Conservation (phyloP, 2,888 invertebrate species). For the Dinocampus coccinellae region DNA sequence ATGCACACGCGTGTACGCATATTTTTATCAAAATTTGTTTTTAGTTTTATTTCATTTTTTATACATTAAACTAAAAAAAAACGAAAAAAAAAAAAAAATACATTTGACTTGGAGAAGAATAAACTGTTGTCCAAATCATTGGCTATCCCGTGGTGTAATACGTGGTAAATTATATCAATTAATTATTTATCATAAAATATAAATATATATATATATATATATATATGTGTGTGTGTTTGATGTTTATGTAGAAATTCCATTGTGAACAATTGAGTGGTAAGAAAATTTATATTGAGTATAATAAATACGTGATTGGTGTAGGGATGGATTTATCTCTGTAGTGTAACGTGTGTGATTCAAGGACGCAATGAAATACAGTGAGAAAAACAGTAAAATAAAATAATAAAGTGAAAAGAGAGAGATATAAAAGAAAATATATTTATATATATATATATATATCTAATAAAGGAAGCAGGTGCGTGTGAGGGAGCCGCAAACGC, state of each 20-base stretch:
- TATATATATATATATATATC: too few species aligned
- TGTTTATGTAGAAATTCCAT: too few species aligned
- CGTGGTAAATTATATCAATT: too few species aligned
- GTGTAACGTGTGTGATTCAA: background rate
- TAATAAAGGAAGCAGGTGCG: constrained; percentile 43
- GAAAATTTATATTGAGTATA: background rate
- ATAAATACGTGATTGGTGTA: background rate
- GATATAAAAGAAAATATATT: constrained; percentile 22
- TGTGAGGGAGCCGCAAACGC: constrained; percentile 53
- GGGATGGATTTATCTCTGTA: background rate
- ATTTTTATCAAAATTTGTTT: background rate
- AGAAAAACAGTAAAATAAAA: too few species aligned
- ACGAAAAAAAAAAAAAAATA: too few species aligned
- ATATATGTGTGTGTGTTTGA: too few species aligned
- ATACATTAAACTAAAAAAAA: background rate
- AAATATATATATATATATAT: too few species aligned
- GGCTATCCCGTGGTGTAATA: too few species aligned
- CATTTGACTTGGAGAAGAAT: too few species aligned
- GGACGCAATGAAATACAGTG: background rate
- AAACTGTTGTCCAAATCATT: too few species aligned
- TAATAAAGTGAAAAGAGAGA: constrained; percentile 16
- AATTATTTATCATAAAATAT: too few species aligned
- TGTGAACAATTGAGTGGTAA: too few species aligned
- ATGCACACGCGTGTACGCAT: background rate
- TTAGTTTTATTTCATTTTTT: background rate